phyloP scores from a whole-genome alignment of 2,113 vertebrate species.

The Gambusia affinis region DNA sequence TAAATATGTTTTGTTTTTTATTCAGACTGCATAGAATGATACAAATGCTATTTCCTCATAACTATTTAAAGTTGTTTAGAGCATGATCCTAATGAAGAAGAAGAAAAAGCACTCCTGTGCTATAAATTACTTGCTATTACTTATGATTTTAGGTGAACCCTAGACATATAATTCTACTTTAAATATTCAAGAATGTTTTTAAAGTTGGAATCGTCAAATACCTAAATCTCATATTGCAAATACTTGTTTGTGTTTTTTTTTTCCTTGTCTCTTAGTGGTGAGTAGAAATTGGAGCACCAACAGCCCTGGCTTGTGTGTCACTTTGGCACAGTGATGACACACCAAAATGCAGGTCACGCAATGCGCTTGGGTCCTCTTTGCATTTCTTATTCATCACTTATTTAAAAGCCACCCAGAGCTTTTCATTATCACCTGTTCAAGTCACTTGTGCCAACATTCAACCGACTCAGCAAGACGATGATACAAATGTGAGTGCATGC shows the following conservation, averaged over 20 bases:
- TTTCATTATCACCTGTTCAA: constrained; percentile 17
- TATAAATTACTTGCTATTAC: background rate
- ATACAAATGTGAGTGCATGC: background rate
- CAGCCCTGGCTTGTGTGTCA: background rate
- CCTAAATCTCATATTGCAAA: too few relatives aligned
- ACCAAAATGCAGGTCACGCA: constrained; percentile 16
- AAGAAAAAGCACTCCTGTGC: background rate
- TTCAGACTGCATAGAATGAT: constrained; percentile 10
- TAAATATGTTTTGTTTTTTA: background rate
- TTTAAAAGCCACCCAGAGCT: constrained; percentile 9
- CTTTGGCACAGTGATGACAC: background rate
- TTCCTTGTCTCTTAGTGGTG: background rate
- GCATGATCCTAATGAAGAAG: background rate
- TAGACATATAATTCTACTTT: background rate
- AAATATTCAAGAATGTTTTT: background rate
- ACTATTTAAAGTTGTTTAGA: background rate
- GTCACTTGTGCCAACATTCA: background rate
- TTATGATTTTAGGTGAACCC: too few relatives aligned
- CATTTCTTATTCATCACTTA: constrained; percentile 19
- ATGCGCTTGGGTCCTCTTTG: background rate
- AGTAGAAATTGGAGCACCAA: background rate
- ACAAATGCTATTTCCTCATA: background rate
- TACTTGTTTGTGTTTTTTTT: background rate
- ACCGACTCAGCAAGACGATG: background rate
- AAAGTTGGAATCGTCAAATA: too few relatives aligned